Conservation (phyloP, 2,888 invertebrate species). For the Lucinisca nassula region DNA sequence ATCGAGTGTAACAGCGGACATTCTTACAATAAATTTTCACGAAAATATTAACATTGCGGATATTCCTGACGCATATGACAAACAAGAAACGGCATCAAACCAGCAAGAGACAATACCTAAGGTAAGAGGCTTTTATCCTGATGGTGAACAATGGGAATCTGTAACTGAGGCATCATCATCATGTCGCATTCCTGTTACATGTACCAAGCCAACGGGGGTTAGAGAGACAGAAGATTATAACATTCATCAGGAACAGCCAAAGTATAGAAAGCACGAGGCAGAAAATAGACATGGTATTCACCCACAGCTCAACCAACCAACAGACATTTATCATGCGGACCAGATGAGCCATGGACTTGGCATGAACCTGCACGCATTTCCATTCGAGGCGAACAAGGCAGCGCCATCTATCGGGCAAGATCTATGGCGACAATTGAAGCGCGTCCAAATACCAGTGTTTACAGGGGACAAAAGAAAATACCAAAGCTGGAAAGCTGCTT, state of each 20-base stretch:
- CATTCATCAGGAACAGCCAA: background rate
- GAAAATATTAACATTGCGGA: background rate
- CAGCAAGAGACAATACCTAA: background rate
- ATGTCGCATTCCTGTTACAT: background rate
- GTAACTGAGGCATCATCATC: background rate
- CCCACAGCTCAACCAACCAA: background rate
- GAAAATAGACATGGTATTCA: background rate
- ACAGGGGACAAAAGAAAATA: constrained; percentile 56
- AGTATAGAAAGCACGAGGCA: background rate
- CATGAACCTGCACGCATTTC: background rate
- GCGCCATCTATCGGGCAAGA: constrained; percentile 32
- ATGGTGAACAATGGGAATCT: background rate
- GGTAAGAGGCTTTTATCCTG: background rate
- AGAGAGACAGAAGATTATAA: background rate
- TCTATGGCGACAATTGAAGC: constrained; percentile 57
- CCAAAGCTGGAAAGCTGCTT: constrained; percentile 48
- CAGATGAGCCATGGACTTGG: background rate
- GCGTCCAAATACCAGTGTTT: constrained; percentile 57
- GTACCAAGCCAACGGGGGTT: background rate
- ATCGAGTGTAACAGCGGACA: constrained; percentile 8
- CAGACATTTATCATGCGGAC: background rate
- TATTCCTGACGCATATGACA: background rate
- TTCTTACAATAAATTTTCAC: background rate
- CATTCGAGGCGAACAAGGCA: no score
- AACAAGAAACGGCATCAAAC: background rate